These are phyloP conservation scores for Exocentrus adspersus DNA, from an alignment of 2,888 invertebrate genomes.

Conservation along the genomic window DNA sequence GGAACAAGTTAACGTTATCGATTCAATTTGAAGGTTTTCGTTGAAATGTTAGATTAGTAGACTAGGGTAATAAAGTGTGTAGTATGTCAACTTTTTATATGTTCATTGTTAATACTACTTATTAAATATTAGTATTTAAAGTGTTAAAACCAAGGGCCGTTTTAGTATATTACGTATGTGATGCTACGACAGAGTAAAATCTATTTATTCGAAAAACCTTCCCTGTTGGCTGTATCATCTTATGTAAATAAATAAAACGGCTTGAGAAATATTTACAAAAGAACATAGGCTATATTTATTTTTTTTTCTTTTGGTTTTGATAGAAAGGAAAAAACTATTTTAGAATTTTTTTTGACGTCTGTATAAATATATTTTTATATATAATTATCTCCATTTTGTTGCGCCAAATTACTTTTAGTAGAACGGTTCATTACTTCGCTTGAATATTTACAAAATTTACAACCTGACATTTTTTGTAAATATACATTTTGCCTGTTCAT, in stretches of 20 bases:
- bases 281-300: conserved; percentile 39
- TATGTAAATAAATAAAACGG: conserved; percentile 38
- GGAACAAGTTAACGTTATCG: conserved; percentile 24
- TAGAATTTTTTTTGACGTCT: conserved; percentile 38
- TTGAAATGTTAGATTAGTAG: conserved; percentile 30
- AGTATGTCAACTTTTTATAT: conserved; percentile 15
- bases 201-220: conserved; percentile 31
- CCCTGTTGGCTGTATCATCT: conserved; percentile 27
- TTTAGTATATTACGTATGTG: conserved; percentile 41
- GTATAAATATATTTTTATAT: conserved; percentile 45
- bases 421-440: conserved; percentile 5
- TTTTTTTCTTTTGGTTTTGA: conserved; percentile 37
- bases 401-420: conserved; percentile 17
- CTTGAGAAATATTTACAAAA: conserved; percentile 38
- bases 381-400: conserved; percentile 34
- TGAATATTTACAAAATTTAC: conserved; percentile 2
- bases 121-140: conserved; percentile 47
- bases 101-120: conserved; percentile 31
- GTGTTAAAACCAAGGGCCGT: conserved; percentile 40
- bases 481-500: conserved; percentile 34
- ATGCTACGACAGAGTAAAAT: conserved; percentile 35
- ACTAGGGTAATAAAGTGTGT: conserved; percentile 35
- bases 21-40: conserved; percentile 31
- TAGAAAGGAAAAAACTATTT: conserved; percentile 37
- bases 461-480: conserved; percentile 32